phyloP scores from a whole-genome alignment of 1,140 invertebrate species.

The Nasonia vitripennis region DNA sequence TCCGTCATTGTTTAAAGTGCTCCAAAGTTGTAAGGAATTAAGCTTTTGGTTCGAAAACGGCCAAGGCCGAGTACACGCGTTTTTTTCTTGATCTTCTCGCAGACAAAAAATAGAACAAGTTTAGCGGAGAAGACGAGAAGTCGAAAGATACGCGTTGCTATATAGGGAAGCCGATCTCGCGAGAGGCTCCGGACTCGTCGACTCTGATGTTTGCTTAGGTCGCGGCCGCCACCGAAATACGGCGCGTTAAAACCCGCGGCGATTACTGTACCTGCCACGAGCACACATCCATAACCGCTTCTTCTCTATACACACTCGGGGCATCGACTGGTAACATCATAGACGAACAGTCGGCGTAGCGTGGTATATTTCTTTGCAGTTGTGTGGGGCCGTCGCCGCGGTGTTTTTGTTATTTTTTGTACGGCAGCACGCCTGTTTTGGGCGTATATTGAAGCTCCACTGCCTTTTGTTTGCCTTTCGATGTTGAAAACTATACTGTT shows the following conservation, averaged over 20 bases:
- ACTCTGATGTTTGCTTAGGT: constrained; percentile 56
- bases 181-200: neutral
- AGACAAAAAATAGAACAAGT: neutral
- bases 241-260: constrained; percentile 55
- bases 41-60: too few species aligned
- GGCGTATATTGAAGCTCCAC: too few species aligned
- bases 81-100: neutral
- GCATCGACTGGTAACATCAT: neutral
- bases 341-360: neutral
- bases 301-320: neutral
- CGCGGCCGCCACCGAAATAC: constrained; percentile 45
- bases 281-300: neutral
- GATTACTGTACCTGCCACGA: neutral
- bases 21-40: neutral
- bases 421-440: too few species aligned
- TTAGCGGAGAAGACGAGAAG: neutral
- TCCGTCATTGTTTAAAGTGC: constrained; percentile 28
- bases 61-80: neutral
- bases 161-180: neutral
- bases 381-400: too few species aligned
- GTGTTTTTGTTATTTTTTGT: neutral
- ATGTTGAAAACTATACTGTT: too few species aligned
- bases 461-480: too few species aligned
- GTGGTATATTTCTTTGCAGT: neutral
- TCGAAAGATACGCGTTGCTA: constrained; percentile 3